Conservation (phyloP, 2,888 invertebrate genomes). For the Leucophenga maculata region DNA sequence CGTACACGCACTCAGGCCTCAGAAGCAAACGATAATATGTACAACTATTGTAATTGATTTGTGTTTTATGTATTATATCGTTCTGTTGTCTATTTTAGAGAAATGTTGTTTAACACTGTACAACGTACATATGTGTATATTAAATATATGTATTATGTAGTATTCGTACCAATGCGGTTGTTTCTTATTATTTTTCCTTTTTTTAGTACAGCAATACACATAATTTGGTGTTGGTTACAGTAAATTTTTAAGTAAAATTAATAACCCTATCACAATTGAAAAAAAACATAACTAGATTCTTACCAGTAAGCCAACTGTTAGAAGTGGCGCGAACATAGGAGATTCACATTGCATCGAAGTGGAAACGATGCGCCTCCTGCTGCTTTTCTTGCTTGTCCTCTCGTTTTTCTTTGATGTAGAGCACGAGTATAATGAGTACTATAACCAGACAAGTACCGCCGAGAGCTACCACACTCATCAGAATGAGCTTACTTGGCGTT, state of each 20-base stretch:
- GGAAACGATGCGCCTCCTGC: slow-evolving; percentile 87
- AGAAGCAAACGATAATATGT: neutral
- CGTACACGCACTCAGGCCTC: neutral
- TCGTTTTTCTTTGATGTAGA: slow-evolving; percentile 92
- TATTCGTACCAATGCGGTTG: too few relatives aligned
- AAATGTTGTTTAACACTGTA: slow-evolving; percentile 3
- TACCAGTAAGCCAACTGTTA: too few relatives aligned
- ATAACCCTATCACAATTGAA: too few relatives aligned
- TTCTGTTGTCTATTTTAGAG: slow-evolving; percentile 3
- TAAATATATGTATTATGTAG: neutral
- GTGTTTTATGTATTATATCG: neutral
- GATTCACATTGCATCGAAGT: slow-evolving; percentile 87
- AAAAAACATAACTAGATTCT: too few relatives aligned
- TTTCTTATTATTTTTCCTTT: too few relatives aligned
- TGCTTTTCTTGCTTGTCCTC: slow-evolving; percentile 85
- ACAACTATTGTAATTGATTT: neutral
- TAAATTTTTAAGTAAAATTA: too few relatives aligned
- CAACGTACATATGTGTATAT: neutral
- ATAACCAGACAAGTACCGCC: slow-evolving; percentile 90
- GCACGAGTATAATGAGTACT: slow-evolving; percentile 85
- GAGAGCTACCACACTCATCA: slow-evolving; percentile 91
- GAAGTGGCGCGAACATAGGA: too few relatives aligned
- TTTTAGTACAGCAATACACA: too few relatives aligned
- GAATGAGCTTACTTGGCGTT: slow-evolving; percentile 92
- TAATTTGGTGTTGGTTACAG: too few relatives aligned